phyloP scores from a whole-genome alignment of 2,113 vertebrate species.

The Cnemophilus loriae region DNA sequence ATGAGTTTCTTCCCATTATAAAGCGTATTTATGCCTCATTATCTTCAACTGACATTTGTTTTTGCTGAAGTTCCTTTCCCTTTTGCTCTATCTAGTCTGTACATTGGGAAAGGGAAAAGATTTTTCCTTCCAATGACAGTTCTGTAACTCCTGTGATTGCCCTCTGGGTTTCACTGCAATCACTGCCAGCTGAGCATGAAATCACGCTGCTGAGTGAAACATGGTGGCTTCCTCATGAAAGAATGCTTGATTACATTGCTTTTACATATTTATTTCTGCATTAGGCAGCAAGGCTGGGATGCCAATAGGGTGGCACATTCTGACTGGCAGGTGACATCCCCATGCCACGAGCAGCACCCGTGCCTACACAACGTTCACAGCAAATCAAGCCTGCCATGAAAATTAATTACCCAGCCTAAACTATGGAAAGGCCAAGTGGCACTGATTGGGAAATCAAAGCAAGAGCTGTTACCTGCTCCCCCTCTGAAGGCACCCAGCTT shows the following conservation, averaged over 20 bases:
- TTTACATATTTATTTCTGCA: background rate
- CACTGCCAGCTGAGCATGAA: slow-evolving; percentile 6
- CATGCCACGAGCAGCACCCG: background rate
- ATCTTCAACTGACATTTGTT: background rate
- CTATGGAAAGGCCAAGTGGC: background rate
- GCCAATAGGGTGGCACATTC: background rate
- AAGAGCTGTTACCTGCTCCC: background rate
- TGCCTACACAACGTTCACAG: background rate
- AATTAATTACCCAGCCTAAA: background rate
- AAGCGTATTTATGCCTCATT: background rate
- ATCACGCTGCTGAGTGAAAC: slow-evolving; percentile 5
- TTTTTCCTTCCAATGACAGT: background rate
- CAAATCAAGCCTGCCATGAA: background rate
- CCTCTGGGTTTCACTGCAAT: background rate
- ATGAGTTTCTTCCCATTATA: background rate
- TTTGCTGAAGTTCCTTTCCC: background rate
- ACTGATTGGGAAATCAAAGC: background rate
- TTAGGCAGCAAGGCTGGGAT: background rate
- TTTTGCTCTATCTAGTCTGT: background rate
- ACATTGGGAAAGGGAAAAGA: background rate
- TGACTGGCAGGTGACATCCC: background rate
- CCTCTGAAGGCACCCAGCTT: background rate
- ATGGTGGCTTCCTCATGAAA: background rate
- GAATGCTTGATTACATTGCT: background rate
- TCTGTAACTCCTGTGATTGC: slow-evolving; percentile 5